A percentile compares a stretch with the other conserved stretches of the same genome.
Conservation (phyloP, 2,888 invertebrate genomes). For the Xestia sexstrigata region DNA sequence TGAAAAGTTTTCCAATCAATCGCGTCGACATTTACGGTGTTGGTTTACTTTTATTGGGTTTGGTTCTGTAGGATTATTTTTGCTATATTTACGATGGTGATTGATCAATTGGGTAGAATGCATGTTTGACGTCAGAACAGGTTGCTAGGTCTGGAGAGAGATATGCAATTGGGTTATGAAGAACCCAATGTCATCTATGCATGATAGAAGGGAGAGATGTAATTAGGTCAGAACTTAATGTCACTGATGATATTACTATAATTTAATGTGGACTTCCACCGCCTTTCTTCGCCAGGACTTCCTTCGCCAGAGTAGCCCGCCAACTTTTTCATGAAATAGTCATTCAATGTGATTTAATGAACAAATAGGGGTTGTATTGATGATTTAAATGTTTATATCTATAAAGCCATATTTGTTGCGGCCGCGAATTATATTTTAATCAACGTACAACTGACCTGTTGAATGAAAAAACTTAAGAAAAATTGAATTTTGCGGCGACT, state of each 20-base stretch:
- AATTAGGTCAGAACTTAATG: background rate
- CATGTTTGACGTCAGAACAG: background rate
- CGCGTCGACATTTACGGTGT: constrained; percentile 1
- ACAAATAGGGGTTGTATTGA: too few relatives aligned
- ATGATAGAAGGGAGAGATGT: background rate
- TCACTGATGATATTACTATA: background rate
- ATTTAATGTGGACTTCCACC: background rate
- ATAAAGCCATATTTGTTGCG: too few relatives aligned
- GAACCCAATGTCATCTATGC: background rate
- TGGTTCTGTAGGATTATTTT: background rate
- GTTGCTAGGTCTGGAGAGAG: background rate
- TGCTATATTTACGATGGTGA: background rate
- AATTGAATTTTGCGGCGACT: too few relatives aligned
- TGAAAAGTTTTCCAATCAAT: constrained; percentile 50
- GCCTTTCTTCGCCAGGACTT: too few relatives aligned
- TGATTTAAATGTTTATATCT: too few relatives aligned
- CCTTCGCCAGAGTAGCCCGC: too few relatives aligned
- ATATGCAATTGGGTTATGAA: background rate
- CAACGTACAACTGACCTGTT: too few relatives aligned
- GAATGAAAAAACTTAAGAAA: too few relatives aligned
- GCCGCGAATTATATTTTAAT: too few relatives aligned
- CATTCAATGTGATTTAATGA: too few relatives aligned
- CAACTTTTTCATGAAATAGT: too few relatives aligned
- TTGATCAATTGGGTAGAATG: background rate
- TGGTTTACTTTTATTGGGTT: constrained; percentile 9